Evolutionary conservation across 2,797 vertebrate genomes (phyloP), one percentile per base, ranked within the genome.

Genomic region (Anas georgica): DNA sequence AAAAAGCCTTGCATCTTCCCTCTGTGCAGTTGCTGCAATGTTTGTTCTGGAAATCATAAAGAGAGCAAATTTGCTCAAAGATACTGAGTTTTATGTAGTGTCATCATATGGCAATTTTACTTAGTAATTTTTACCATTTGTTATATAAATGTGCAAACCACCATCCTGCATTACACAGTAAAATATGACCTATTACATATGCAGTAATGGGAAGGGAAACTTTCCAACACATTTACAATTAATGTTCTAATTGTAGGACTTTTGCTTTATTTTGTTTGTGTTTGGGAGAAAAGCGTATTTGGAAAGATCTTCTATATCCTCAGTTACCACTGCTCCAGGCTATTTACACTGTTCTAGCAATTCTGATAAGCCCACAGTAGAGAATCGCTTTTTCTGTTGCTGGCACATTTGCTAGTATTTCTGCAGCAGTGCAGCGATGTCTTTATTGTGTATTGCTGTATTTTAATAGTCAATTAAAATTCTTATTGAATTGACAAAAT

Each of bases 381-480:
- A 91, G 48, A 93, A 92, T 84, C 3, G 0, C 35, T 48, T 80
- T 83, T 84, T 80, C 66, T 73, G 45, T 75, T 33, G 52, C 83
- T 11, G 17, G 50, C 54, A 85, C 48, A 86, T 93, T 94, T 94
- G 29, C 72, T 78, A 43, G 33, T 92, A 33, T 79, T 95, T 92
- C 79, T 92, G 35, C 67, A 93, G 73, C 58, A 87, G 45, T 39
- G 28, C 35, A 84, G 59, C 84, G 83, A 95, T 93, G 62, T 50
- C 80, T 90, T 95, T 92, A 92, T 83, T 93, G 48, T 84, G 59
- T 52, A 86, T 28, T 59, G 82, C 33, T 95, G 35, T 92, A 22
- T 94, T 86, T 93, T 96, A 94, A 88, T 92, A 95, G 91, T 67
- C 66, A 95, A 85, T 95, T 94, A 97, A 96, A 86, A 91, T 86